Evolutionary conservation across 2,113 vertebrate species (phyloP).

Genomic region (Gracilinanus agilis): DNA sequence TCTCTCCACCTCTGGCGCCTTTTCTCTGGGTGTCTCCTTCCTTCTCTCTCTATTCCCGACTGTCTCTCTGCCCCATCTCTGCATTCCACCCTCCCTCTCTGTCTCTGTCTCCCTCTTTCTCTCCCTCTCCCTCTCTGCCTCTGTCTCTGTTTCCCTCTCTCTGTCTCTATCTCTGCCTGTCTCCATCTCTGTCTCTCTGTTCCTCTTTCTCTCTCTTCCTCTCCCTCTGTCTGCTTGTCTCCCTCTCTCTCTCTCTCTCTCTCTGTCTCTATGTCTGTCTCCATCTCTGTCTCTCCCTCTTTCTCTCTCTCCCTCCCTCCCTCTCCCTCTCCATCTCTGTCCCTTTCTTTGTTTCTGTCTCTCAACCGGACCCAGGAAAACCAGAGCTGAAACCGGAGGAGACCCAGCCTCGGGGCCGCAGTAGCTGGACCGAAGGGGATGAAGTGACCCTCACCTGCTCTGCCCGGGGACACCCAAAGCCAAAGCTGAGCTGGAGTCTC

Average conservation of each 20-base stretch:
- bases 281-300: rapidly evolving
- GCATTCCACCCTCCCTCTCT: too few relatives aligned
- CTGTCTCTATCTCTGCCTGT: too few relatives aligned
- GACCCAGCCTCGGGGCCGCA: background rate
- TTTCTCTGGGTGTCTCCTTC: background rate
- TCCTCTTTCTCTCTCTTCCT: too few relatives aligned
- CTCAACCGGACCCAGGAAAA: background rate
- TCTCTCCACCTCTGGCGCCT: too few relatives aligned
- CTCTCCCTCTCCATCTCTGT: background rate
- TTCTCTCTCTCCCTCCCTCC: background rate
- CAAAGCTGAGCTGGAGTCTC: slow-evolving; percentile 85
- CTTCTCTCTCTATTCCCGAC: too few relatives aligned
- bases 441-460: slow-evolving; percentile 81
- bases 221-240: too few relatives aligned
- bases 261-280: too few relatives aligned
- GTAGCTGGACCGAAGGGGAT: slow-evolving; percentile 71
- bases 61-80: too few relatives aligned
- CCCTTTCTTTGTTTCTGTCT: background rate
- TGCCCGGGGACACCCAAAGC: slow-evolving; percentile 81
- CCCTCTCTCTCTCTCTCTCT: too few relatives aligned
- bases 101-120: background rate
- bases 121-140: background rate
- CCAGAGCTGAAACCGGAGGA: slow-evolving; percentile 63
- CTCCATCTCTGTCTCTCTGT: too few relatives aligned
- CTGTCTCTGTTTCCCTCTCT: too few relatives aligned